Evolutionary conservation across 2,113 vertebrate species (phyloP).

Genomic region (Craseonycteris thonglongyai): DNA sequence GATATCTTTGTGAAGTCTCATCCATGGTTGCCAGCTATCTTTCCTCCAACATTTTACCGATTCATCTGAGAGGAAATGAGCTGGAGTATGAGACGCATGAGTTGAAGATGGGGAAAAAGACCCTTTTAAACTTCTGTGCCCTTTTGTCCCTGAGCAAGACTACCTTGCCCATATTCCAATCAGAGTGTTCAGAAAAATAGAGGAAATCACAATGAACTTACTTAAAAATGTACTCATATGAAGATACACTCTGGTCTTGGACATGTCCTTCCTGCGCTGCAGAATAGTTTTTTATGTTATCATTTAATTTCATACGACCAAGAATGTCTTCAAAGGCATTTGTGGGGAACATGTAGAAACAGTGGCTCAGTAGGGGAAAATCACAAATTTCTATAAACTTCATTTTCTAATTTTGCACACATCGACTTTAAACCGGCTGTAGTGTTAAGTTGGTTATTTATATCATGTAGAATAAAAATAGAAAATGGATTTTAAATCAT

Average conservation of each 20-base stretch:
- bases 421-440: not conserved
- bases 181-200: not conserved
- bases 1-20: not conserved
- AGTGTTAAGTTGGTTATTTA: not conserved
- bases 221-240: not conserved
- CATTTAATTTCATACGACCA: not conserved
- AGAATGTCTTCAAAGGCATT: not conserved
- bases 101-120: not conserved
- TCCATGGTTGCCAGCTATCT: too few relatives aligned
- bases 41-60: not conserved
- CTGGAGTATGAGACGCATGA: accelerated
- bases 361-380: not conserved
- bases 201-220: not conserved
- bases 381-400: not conserved
- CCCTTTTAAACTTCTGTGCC: not conserved
- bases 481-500: not conserved
- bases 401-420: not conserved
- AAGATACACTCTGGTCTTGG: not conserved
- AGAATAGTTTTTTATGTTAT: not conserved
- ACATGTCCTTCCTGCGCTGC: accelerated
- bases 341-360: not conserved
- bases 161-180: not conserved
- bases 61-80: not conserved
- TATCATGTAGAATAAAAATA: not conserved
- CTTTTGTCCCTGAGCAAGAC: not conserved